Conservation (phyloP, 2,113 vertebrate genomes). For the Sturnira hondurensis region DNA sequence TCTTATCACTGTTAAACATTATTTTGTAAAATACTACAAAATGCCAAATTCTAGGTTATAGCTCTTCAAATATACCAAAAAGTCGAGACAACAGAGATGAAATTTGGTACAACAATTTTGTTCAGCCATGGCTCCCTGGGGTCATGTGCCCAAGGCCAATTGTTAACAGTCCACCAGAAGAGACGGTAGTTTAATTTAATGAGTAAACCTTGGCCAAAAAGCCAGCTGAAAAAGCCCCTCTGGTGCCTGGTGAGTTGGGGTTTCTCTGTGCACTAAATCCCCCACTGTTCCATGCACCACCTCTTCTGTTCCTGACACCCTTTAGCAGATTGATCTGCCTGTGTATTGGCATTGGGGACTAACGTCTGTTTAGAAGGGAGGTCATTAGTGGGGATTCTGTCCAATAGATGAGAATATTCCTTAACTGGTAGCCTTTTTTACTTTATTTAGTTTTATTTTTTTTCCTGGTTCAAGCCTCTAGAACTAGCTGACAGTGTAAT, state of each 20-base stretch:
- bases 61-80: background rate
- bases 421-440: background rate
- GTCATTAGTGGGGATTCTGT: background rate
- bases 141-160: background rate
- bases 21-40: background rate
- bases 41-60: background rate
- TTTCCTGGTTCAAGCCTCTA: background rate
- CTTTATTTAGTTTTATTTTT: background rate
- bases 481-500: constrained; percentile 53
- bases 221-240: background rate
- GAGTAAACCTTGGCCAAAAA: background rate
- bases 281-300: background rate
- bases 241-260: background rate
- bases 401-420: background rate
- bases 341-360: background rate
- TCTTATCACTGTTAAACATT: background rate
- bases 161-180: background rate
- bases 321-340: background rate
- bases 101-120: constrained; percentile 2
- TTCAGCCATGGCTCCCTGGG: background rate
- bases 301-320: background rate
- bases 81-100: background rate
- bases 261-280: background rate
- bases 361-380: background rate
- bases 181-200: background rate